phyloP scores from a whole-genome alignment of 2,113 vertebrate species.

The Puffinus mauretanicus region DNA sequence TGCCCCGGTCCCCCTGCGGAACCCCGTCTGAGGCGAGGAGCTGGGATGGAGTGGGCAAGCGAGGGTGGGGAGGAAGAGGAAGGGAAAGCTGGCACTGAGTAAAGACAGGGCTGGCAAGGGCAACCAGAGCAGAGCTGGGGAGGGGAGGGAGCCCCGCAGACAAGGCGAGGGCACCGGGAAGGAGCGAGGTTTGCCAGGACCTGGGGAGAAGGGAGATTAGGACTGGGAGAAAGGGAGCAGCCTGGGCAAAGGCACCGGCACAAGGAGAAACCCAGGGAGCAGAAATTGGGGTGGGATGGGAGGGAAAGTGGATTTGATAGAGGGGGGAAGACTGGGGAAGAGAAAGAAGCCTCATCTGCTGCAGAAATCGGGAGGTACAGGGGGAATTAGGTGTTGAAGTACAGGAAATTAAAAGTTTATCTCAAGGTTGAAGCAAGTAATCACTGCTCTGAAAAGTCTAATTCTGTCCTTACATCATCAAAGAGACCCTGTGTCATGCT shows the following conservation, averaged over 20 bases:
- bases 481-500: not conserved
- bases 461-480: not conserved
- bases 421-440: not conserved
- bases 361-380: not conserved
- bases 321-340: not conserved
- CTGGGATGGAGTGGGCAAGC: not conserved
- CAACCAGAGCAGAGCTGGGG: not conserved
- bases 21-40: rapidly evolving
- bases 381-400: not conserved
- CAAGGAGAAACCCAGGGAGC: not conserved
- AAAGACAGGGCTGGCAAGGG: not conserved
- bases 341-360: not conserved
- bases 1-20: not conserved
- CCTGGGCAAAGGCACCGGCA: not conserved
- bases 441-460: not conserved
- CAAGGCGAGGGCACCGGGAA: not conserved
- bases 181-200: not conserved
- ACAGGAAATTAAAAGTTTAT: not conserved
- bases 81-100: not conserved
- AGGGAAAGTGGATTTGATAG: not conserved
- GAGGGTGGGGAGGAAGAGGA: not conserved
- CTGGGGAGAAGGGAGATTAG: not conserved
- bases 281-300: not conserved
- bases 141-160: not conserved
- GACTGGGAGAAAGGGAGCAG: not conserved